Evolutionary conservation across 2,113 vertebrate species (phyloP).

Genomic region (Smithornis capensis): DNA sequence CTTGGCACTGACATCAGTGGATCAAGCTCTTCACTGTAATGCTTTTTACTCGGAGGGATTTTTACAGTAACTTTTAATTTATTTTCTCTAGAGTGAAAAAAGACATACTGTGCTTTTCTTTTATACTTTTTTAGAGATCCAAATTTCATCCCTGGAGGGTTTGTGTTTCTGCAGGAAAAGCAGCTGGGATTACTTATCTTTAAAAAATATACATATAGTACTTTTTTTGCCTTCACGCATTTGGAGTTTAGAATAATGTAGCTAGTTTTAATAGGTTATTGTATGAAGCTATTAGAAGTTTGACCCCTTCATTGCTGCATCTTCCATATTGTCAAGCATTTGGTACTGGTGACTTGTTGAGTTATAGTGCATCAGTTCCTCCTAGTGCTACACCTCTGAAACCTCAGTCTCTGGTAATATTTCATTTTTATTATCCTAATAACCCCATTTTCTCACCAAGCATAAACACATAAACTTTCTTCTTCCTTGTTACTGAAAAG

Average conservation of each 20-base stretch:
- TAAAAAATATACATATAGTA: not conserved
- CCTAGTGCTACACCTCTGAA: not conserved
- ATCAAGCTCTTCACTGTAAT: not conserved
- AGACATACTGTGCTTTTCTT: not conserved
- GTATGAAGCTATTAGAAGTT: not conserved
- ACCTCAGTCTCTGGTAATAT: not conserved
- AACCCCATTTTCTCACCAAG: not conserved
- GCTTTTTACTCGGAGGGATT: not conserved
- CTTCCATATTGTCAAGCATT: not conserved
- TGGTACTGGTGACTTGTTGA: not conserved
- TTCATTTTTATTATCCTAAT: slow-evolving; percentile 17
- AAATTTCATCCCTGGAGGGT: not conserved
- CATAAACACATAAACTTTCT: not conserved
- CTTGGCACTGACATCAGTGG: not conserved
- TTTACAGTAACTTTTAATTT: not conserved
- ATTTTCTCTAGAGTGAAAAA: not conserved
- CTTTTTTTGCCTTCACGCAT: not conserved
- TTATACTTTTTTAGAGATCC: not conserved
- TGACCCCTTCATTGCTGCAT: not conserved
- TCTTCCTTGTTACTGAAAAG: not conserved
- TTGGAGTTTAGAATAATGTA: not conserved
- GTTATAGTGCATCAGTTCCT: not conserved
- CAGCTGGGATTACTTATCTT: not conserved
- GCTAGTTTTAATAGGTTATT: not conserved
- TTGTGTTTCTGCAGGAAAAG: not conserved